phyloP scores from a whole-genome alignment of 1,140 invertebrate genomes.

The Scaptomyza hsui region DNA sequence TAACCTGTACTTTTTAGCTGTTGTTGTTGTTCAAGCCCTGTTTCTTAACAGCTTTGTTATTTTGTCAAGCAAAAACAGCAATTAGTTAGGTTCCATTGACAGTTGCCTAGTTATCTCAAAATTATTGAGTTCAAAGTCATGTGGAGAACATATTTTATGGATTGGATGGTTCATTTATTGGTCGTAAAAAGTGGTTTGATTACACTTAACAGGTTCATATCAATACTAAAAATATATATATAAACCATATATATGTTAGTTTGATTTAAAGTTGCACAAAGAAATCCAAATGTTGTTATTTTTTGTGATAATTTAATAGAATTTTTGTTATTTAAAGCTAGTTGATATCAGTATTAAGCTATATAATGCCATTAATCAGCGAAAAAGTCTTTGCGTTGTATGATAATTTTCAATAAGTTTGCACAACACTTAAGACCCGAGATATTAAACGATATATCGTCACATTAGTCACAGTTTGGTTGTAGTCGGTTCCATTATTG shows the following conservation, averaged over 20 bases:
- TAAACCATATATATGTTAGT: not conserved
- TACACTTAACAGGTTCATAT: conserved; percentile 23
- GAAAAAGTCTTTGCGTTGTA: conserved; percentile 20
- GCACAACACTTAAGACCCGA: conserved; percentile 52
- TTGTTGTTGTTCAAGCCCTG: not conserved
- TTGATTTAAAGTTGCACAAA: not conserved
- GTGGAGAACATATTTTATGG: conserved; percentile 26
- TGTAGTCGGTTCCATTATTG: not conserved
- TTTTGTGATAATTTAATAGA: conserved; percentile 20
- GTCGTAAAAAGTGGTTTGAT: conserved; percentile 56
- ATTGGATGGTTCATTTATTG: conserved; percentile 49
- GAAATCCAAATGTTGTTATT: conserved; percentile 5
- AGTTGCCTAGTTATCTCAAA: conserved; percentile 13
- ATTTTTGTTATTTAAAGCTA: conserved; percentile 24
- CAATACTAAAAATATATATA: not conserved
- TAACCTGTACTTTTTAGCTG: not conserved
- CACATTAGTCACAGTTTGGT: conserved; percentile 40
- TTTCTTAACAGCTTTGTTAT: not conserved
- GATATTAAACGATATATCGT: conserved; percentile 21
- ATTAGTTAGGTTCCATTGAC: conserved; percentile 9
- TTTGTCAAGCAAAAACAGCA: conserved; percentile 20
- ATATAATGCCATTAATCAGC: conserved; percentile 30
- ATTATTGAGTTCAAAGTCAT: conserved; percentile 15
- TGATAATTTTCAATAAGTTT: conserved; percentile 52
- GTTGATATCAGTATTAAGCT: conserved; percentile 43